Evolutionary conservation across 2,113 vertebrate genomes (phyloP), one percentile per base, ranked within the genome.

Genomic region (Nyctibius bracteatus): DNA sequence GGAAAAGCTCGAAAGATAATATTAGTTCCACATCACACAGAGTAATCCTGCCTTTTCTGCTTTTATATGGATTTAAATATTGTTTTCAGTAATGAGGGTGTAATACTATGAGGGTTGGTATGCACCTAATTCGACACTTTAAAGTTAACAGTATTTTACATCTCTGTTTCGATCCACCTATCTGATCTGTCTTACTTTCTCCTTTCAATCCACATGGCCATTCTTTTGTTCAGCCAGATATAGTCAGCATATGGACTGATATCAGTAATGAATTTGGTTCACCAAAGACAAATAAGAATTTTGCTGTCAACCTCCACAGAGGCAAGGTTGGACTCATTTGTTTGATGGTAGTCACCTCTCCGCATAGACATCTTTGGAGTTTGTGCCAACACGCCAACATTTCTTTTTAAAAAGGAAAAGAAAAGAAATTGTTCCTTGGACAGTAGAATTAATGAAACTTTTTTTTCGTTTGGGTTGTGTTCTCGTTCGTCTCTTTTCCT

Each of bases 1-100:
- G 24, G 33, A 92, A 92, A 77, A 88, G 90, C 97, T 81, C 71
- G 91, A 95, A 84, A 88, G 55, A 91, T 91, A 94, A 81, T 61
- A 88, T 88, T 92, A 95, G 65, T 95, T 97, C 90, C 35, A 7
- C 9, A 25, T 84, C 63, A 92, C 82, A 79, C 39, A 91, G 93
- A 87, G 86, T 52, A 96, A 91, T 93, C 61, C 67, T 67, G 33
- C 80, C 86, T 97, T 95, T 94, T 80, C 77, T 47, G 17, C 63
- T 92, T 73, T 93, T 61, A 47, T 30, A 30, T 91, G 80, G 78
- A 80, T 95, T 95, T 86, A 75, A 88, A 83, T 92, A 62, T 30
- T 91, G 30, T 55, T 95, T 95, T 63, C 37, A 59, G 10, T 75
- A 88, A 90, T 47, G 55, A 86, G 25, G 8, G 11, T 82, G 12